Percentiles rank a stretch among this genome's conserved stretches.
phyloP scores from a whole-genome alignment of 2,113 vertebrate species.

The Emydocephalus ijimae region DNA sequence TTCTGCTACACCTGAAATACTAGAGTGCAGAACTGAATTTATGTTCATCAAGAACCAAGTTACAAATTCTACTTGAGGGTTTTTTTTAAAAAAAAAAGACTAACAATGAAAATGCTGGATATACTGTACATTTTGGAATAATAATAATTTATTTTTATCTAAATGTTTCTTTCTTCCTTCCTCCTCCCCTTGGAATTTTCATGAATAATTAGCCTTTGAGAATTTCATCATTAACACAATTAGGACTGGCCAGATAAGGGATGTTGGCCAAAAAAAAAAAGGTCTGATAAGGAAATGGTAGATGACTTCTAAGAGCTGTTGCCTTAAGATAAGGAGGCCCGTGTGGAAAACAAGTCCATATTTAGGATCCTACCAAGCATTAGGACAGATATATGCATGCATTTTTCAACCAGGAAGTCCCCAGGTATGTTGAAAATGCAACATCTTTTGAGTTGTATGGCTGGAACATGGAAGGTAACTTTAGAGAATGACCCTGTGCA shows the following conservation, averaged over 20 bases:
- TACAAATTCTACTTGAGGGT: not conserved
- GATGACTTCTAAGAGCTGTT: not conserved
- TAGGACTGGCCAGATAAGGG: not conserved
- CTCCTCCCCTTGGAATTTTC: not conserved
- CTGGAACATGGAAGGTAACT: not conserved
- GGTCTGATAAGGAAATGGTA: not conserved
- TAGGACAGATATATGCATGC: not conserved
- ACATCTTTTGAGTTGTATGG: not conserved
- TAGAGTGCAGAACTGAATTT: not conserved
- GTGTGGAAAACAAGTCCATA: not conserved
- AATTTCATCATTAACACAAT: not conserved
- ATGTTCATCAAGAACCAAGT: not conserved
- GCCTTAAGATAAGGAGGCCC: not conserved
- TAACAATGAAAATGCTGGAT: not conserved
- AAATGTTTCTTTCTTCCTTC: not conserved
- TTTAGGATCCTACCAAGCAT: not conserved
- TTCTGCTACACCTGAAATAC: not conserved
- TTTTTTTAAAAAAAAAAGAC: not conserved
- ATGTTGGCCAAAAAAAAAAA: not conserved
- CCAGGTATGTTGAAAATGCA: not conserved
- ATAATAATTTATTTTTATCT: not conserved
- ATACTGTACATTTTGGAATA: not conserved
- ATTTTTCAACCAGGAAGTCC: not conserved
- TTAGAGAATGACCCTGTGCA: not conserved
- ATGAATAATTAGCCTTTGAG: not conserved